Conservation (phyloP, 2,888 invertebrate species). For the Lasioglossum villosulum region DNA sequence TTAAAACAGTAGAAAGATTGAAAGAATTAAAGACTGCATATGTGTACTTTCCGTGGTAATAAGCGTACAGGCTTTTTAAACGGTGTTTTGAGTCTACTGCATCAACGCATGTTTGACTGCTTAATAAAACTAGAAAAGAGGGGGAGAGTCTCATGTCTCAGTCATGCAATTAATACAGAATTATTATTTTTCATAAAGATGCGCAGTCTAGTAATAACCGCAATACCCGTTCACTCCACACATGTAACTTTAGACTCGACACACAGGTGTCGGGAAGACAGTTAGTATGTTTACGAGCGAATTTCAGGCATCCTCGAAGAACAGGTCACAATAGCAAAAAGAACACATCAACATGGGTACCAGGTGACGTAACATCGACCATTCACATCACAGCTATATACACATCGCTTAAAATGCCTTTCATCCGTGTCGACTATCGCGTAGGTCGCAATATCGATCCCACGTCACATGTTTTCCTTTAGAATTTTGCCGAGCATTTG, state of each 20-base stretch:
- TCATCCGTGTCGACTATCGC: neutral
- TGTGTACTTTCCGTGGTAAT: no score
- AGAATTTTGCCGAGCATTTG: slow-evolving; percentile 6
- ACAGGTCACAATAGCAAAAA: neutral
- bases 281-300: neutral
- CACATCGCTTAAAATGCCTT: neutral
- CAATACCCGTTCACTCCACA: neutral
- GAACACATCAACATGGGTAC: neutral
- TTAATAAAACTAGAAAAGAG: neutral
- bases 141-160: neutral
- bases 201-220: neutral
- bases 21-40: neutral
- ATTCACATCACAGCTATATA: neutral
- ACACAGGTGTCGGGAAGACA: neutral
- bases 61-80: no score
- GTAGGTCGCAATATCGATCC: slow-evolving; percentile 24
- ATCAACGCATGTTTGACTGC: neutral
- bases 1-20: neutral
- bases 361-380: neutral
- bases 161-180: neutral
- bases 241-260: neutral
- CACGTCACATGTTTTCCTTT: neutral
- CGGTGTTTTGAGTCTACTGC: neutral
- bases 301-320: neutral
- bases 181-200: neutral